Evolutionary conservation across 2,888 invertebrate species (phyloP), one percentile per base, ranked within the genome.

Genomic region (Torymus aiolomorphi): DNA sequence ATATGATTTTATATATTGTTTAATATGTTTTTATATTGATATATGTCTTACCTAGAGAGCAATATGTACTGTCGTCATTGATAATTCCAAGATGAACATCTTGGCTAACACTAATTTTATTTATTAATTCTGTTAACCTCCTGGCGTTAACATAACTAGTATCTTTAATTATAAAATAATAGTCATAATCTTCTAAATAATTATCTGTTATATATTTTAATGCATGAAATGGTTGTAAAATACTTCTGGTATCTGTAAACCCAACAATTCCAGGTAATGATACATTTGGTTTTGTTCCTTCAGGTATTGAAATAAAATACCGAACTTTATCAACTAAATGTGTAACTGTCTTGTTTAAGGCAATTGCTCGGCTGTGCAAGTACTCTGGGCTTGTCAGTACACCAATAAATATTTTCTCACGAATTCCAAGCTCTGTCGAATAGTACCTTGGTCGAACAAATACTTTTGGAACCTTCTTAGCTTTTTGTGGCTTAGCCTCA

Each of bases 381-480:
- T 93, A 95, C 70, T 94, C 94, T 86, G 94, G 94, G 1, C 94
- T 94, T 18, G 96, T 96, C 86, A 98, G 92, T 56, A 98, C 95
- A 18, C 96, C 97, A 52, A 97, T 94, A 87, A 98, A 96, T 14
- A 98, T 89, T 87, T 97, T 96, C 84, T 97, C 96, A 81, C 96
- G 93, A 85, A 98, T 98, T 18, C 97, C 98, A 76, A 99, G 93
- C 90, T 99, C 99, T 0, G 98, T 97, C 67, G 97, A 97, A 88
- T 97, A 98, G 91, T 97, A 99, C 24, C 98, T 93, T 0, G 98
- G 97, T 2, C 98, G 93, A 74, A 95, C 92, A 83, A 96, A 92
- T 84, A 94, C 93, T 87, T 93, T 93, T 13, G 92, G 92, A 83
- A 88, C 86, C 84, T 91, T 92, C 82, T 91, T 90, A 1, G 91